Evolutionary conservation across 1,140 invertebrate genomes (phyloP), one percentile per base, ranked within the genome.

Genomic region (Cryptotermes secundus): DNA sequence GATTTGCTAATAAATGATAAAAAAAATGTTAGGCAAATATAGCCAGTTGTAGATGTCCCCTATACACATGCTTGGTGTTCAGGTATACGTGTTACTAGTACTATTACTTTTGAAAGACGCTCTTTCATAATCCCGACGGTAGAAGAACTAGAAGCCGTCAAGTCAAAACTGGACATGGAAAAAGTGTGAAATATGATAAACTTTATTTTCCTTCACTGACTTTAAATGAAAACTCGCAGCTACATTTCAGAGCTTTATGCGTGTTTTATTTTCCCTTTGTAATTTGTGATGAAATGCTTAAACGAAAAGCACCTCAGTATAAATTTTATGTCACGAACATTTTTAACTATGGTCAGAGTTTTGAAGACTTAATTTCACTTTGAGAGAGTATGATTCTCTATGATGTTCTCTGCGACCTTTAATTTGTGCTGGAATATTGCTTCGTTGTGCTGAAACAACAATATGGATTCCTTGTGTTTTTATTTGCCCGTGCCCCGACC

Each of bases 341-440:
- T n/a, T 31, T 26, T 31, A n/a, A 6, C 26, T 10, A 3, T 31
- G 59, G n/a, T 9, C n/a, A 31, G 7, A 7, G 4, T 72, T 72
- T 72, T 72, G 10, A 72, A 72, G 14, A 72, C 45, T 49, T 72
- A 26, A 72, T 72, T 72, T 72, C n/a, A 72, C 59, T 72, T 72
- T 72, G 59, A 72, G 26, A 72, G 10, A 31, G 26, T n/a, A 31
- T 14, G 4, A 12, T 72, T 72, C 9, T 72, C 26, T 31, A 72
- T 31, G n/a, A 31, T 72, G 59, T 72, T 59, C 24, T 22, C 4
- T 59, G 22, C 26, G 53, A 1, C 53, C 16, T 59, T 72, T 72
- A 26, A 72, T n/a, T 72, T 72, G 26, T 31, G 59, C 59, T 31
- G 59, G 26, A 9, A 59, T n/a, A 24, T 59, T 59, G 53, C 53